Evolutionary conservation across 2,888 invertebrate genomes (phyloP), one percentile per base, ranked within the genome.

Genomic region (Eurois occulta): DNA sequence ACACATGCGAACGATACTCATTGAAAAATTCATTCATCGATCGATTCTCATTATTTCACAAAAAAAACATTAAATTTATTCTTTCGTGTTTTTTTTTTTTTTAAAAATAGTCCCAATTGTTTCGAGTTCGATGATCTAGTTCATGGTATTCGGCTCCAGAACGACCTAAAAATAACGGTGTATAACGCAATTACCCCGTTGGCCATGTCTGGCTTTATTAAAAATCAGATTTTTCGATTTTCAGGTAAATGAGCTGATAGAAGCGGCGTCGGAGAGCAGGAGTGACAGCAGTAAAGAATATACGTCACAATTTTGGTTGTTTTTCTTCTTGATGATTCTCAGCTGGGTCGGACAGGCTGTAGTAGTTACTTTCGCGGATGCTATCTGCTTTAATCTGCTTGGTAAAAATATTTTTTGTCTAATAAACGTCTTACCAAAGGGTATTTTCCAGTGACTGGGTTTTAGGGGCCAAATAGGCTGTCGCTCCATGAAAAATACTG

Each of bases 321-420:
- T 99, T 91, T 97, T 99, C 85, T 89, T 97, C 41, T 95, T 98
- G 76, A 97, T 98, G 94, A 97, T 98, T n/a, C 89, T 98, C 21
- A 98, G 98, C 78, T 99, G 99, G 98, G 95, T 98, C 41, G 98
- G 98, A 4, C 98, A 99, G 97, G 98, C 99, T 0, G 98, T 99
- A 0, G 98, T 98, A 4, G 98, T 99, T 32, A 98, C 98, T 84
- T 97, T 99, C 75, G 98, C 98, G 2, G 99, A 99, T 96, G 98
- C 99, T 0, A 98, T 99, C 81, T 99, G 99, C 91, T 99, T 99
- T 93, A 97, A 98, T 90, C 96, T 98, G 72, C 96, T 99, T 41
- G 99, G 98, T 97, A 94, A 93, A 77, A 5, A 8, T 41, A 16
- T 32, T 6, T 43, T 38, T n/a, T 55, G 16, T 41, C 32, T 32